phyloP scores from a whole-genome alignment of 2,888 invertebrate species.

The Furcula furcula region DNA sequence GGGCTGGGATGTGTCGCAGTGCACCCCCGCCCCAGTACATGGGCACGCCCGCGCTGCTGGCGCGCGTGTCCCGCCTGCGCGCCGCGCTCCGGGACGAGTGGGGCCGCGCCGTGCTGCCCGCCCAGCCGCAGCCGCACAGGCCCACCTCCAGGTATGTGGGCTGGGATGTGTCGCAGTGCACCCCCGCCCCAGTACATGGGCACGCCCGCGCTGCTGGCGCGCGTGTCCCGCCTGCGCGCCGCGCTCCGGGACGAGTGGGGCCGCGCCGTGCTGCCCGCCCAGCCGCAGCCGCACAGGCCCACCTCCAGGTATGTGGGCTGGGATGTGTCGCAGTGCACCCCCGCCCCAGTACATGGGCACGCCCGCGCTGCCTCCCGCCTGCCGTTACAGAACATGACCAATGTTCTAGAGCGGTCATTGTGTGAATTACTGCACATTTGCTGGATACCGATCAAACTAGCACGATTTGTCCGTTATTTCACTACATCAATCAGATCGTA shows the following conservation, averaged over 20 bases:
- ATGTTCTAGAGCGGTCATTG: too few relatives aligned
- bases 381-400: too few relatives aligned
- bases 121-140: slow-evolving; percentile 20
- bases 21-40: slow-evolving; percentile 98
- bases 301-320: slow-evolving; percentile 73
- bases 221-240: slow-evolving; percentile 91
- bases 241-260: slow-evolving; percentile 93
- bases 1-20: slow-evolving; percentile 90
- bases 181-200: slow-evolving; percentile 99
- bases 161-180: slow-evolving; percentile 92
- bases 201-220: slow-evolving; percentile 95
- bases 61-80: slow-evolving; percentile 90
- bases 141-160: slow-evolving; percentile 54
- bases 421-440: too few relatives aligned
- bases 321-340: slow-evolving; percentile 92
- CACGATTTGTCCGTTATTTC: too few relatives aligned
- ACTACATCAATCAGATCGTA: too few relatives aligned
- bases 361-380: slow-evolving; percentile 94
- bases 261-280: slow-evolving; percentile 13
- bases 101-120: slow-evolving; percentile 47
- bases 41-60: slow-evolving; percentile 98
- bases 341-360: slow-evolving; percentile 99
- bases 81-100: slow-evolving; percentile 94
- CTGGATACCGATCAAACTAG: too few relatives aligned
- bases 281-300: slow-evolving; percentile 24